A percentile compares a stretch with the other conserved stretches of the same genome.
phyloP scores from a whole-genome alignment of 2,113 vertebrate species.

The Thamnophis sirtalis region DNA sequence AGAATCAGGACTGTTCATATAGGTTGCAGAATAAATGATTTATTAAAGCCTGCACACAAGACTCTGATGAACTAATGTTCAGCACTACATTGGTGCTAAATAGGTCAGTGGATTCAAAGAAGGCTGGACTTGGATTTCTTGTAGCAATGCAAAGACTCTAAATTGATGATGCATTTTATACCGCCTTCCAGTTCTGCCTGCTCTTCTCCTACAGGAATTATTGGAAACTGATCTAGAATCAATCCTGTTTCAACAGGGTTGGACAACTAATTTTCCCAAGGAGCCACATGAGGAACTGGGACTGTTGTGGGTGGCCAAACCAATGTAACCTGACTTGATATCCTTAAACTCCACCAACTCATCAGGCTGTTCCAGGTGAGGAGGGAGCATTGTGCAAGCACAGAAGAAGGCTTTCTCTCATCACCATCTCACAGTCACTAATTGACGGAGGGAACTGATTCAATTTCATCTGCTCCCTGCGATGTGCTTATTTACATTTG shows the following conservation, averaged over 20 bases:
- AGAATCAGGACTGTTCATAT: background rate
- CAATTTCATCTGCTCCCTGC: background rate
- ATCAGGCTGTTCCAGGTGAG: background rate
- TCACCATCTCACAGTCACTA: background rate
- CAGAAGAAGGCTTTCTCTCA: background rate
- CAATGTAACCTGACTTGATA: background rate
- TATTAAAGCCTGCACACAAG: background rate
- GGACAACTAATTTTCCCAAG: background rate
- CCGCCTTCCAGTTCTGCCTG: background rate
- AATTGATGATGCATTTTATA: background rate
- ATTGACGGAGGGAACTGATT: background rate
- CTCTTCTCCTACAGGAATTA: background rate
- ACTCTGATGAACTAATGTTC: background rate
- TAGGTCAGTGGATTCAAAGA: background rate
- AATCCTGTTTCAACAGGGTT: background rate
- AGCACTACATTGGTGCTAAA: background rate
- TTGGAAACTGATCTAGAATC: background rate
- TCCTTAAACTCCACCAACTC: no score
- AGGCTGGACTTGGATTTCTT: background rate
- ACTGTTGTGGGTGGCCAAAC: background rate
- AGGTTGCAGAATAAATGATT: background rate
- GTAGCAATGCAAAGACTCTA: background rate
- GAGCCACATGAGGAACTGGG: background rate
- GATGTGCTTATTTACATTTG: background rate
- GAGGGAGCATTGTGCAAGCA: background rate